Evolutionary conservation across 2,113 vertebrate species (phyloP).

Genomic region (Pachypanchax playfairii): DNA sequence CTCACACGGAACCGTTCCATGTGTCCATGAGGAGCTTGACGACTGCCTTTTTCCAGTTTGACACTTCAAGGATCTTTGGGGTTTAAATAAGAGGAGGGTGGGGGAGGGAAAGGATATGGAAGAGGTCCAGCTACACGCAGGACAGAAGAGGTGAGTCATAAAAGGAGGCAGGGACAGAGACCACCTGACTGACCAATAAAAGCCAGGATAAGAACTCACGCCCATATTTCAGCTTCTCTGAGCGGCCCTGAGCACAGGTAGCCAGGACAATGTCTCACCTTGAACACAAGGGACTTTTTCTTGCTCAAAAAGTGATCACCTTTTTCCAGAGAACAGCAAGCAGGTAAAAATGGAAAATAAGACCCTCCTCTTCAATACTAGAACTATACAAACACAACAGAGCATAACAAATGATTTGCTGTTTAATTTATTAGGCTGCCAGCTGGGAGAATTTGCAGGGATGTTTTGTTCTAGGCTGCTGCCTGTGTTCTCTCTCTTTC

Average conservation of each 20-base stretch:
- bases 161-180: conserved; percentile 28
- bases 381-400: conserved; percentile 68
- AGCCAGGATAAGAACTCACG: conserved; percentile 8
- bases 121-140: conserved; percentile 2
- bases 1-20: background rate
- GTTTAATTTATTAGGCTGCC: conserved; percentile 75
- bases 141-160: conserved; percentile 22
- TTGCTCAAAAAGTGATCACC: conserved; percentile 39
- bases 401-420: conserved; percentile 75
- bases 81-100: conserved; percentile 13
- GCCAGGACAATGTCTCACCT: conserved; percentile 27
- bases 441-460: conserved; percentile 61
- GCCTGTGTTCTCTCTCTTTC: conserved; percentile 46
- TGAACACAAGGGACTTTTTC: conserved; percentile 29
- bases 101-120: conserved; percentile 12
- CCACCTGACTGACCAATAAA: conserved; percentile 25
- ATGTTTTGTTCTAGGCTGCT: conserved; percentile 71
- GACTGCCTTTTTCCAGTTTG: conserved; percentile 10
- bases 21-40: conserved; percentile 1
- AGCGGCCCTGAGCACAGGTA: conserved; percentile 11
- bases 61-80: conserved; percentile 65
- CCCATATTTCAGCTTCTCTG: background rate
- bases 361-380: conserved; percentile 63
- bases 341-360: conserved; percentile 32
- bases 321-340: conserved; percentile 42